Evolutionary conservation across 2,113 vertebrate species (phyloP).

Genomic region (Phrynosoma platyrhinos): DNA sequence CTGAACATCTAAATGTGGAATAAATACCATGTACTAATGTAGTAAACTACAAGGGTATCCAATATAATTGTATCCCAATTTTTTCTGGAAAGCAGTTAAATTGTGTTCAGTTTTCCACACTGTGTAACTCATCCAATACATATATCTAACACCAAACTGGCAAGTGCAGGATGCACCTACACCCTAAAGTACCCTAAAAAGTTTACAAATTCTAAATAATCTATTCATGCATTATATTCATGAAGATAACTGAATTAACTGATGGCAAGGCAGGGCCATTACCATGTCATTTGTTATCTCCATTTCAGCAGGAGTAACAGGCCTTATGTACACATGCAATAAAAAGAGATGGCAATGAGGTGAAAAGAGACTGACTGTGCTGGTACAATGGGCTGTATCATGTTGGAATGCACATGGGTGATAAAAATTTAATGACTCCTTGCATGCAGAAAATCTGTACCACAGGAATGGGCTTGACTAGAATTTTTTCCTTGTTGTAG

Average conservation of each 20-base stretch:
- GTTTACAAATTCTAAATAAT: constrained; percentile 36
- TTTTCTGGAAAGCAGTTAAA: too few species aligned
- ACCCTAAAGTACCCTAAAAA: neutral
- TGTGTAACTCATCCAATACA: neutral
- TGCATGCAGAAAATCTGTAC: neutral
- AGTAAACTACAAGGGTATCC: neutral
- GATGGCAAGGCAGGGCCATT: constrained; percentile 21
- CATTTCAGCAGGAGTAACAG: neutral
- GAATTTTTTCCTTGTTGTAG: neutral
- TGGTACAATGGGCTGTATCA: neutral
- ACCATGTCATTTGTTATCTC: neutral
- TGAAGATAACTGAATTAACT: constrained; percentile 40
- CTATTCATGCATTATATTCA: constrained; percentile 33
- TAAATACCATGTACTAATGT: neutral
- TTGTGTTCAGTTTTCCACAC: too few species aligned
- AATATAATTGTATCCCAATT: neutral
- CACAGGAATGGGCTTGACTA: neutral
- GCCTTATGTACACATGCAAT: neutral
- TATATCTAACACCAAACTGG: neutral
- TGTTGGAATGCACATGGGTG: too few species aligned
- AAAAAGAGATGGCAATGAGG: neutral
- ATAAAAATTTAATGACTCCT: neutral
- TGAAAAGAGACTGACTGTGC: neutral
- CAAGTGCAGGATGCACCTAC: neutral
- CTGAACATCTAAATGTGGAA: neutral